Evolutionary conservation across 2,888 invertebrate genomes (phyloP).

Genomic region (Drosophila koepferae): DNA sequence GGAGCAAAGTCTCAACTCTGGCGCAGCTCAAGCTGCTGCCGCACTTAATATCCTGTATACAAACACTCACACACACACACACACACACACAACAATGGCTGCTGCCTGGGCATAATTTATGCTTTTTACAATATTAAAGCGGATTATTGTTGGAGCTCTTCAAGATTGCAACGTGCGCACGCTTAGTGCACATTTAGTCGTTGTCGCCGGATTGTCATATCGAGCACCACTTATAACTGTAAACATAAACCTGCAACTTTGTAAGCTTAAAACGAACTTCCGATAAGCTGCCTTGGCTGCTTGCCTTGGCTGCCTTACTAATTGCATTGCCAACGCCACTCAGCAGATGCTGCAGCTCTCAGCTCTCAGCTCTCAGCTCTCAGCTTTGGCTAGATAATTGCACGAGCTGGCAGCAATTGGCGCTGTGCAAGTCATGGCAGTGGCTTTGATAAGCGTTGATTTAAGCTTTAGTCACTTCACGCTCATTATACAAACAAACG

Average conservation of each 20-base stretch:
- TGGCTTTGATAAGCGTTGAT: slow-evolving; percentile 57
- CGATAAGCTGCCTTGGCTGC: slow-evolving; percentile 25
- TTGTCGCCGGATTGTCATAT: neutral
- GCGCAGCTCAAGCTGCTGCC: slow-evolving; percentile 38
- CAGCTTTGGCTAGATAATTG: slow-evolving; percentile 28
- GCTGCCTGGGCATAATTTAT: slow-evolving; percentile 60
- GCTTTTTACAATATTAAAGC: slow-evolving; percentile 49
- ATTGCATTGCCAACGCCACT: slow-evolving; percentile 39
- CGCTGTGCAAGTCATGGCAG: slow-evolving; percentile 17
- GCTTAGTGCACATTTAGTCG: slow-evolving; percentile 4
- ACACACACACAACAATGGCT: slow-evolving; percentile 14
- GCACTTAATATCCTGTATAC: slow-evolving; percentile 55
- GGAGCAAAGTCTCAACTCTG: slow-evolving; percentile 25
- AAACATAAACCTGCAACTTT: slow-evolving; percentile 31
- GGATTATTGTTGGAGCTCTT: slow-evolving; percentile 36
- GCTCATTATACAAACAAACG: slow-evolving; percentile 42
- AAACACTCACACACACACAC: slow-evolving; percentile 8
- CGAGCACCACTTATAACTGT: slow-evolving; percentile 7
- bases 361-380: slow-evolving; percentile 8
- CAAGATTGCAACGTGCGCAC: slow-evolving; percentile 11
- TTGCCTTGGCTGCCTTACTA: slow-evolving; percentile 20
- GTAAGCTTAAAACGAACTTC: slow-evolving; percentile 17
- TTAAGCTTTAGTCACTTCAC: slow-evolving; percentile 56
- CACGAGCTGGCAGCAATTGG: neutral
- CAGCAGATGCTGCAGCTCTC: slow-evolving; percentile 22